These are phyloP conservation scores for Notodonta dromedarius DNA, from an alignment of 2,888 invertebrate species.

Conservation along the genomic window DNA sequence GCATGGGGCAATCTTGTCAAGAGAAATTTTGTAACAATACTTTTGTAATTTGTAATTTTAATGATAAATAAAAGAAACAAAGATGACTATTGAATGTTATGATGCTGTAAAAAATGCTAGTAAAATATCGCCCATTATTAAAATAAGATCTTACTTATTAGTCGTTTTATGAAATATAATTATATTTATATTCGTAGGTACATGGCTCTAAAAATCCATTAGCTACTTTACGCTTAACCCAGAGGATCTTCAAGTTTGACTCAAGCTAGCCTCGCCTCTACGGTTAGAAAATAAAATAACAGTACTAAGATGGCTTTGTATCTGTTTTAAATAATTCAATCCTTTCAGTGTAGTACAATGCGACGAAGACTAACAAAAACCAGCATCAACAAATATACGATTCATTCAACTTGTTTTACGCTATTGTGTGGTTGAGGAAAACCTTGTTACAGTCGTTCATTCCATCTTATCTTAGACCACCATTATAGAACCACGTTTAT, in stretches of 20 bases:
- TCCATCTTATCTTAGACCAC: not conserved
- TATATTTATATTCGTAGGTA: no score
- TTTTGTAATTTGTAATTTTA: constrained; percentile 33
- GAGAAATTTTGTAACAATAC: constrained; percentile 37
- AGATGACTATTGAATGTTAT: no score
- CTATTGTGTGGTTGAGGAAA: constrained; percentile 5
- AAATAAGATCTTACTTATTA: no score
- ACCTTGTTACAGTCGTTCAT: constrained; percentile 1
- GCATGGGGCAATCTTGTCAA: constrained; percentile 45
- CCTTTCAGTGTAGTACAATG: not conserved
- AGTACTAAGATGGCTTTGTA: not conserved
- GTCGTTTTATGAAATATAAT: no score
- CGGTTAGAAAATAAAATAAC: no score
- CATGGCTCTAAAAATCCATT: no score
- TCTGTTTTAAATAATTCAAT: not conserved
- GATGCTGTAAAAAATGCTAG: no score
- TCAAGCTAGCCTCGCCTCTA: no score
- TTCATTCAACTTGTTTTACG: constrained; percentile 7
- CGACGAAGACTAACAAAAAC: constrained; percentile 2
- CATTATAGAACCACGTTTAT: not conserved
- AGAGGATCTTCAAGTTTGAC: no score
- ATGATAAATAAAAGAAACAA: no score
- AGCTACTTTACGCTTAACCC: no score
- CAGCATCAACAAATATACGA: constrained; percentile 2
- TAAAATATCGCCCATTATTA: no score